Evolutionary conservation across 1,140 invertebrate species (phyloP).

Genomic region (Hycleus phaleratus): DNA sequence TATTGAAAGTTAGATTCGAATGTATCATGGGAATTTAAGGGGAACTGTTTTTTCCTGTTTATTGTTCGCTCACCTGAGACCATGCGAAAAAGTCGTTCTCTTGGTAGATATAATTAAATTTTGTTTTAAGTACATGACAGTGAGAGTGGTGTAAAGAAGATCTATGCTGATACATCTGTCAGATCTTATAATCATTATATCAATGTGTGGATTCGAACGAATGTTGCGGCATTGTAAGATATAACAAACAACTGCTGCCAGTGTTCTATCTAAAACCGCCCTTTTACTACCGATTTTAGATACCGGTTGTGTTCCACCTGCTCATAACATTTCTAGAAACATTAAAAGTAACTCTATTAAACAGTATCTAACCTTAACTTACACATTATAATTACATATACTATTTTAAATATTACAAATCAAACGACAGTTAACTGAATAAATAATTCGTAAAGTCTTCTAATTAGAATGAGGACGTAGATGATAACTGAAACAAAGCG

Average conservation of each 20-base stretch:
- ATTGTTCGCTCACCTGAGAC: too few species aligned
- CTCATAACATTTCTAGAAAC: constrained; percentile 11
- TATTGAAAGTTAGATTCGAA: too few species aligned
- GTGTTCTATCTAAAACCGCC: constrained; percentile 10
- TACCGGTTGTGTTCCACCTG: constrained; percentile 14
- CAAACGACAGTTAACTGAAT: constrained; percentile 8
- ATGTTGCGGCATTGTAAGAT: constrained; percentile 6
- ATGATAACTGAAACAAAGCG: constrained; percentile 10
- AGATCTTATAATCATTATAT: constrained; percentile 12
- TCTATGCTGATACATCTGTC: too few species aligned
- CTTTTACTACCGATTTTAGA: constrained; percentile 18
- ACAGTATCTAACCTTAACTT: constrained; percentile 11
- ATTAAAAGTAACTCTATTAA: constrained; percentile 14
- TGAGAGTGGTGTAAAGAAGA: too few species aligned
- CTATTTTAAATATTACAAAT: constrained; percentile 6
- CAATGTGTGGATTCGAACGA: constrained; percentile 12
- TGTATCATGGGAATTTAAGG: too few species aligned
- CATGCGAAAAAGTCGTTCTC: too few species aligned
- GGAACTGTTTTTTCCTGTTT: too few species aligned
- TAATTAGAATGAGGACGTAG: constrained; percentile 10
- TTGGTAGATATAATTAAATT: too few species aligned
- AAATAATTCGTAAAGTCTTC: constrained; percentile 12
- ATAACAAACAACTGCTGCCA: constrained; percentile 18
- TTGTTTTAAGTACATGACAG: too few species aligned
- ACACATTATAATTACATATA: constrained; percentile 9